A percentile compares a stretch with the other conserved stretches of the same genome.
These are phyloP conservation scores for Vidua chalybeata DNA, from an alignment of 2,113 vertebrate genomes.

Conservation along the genomic window DNA sequence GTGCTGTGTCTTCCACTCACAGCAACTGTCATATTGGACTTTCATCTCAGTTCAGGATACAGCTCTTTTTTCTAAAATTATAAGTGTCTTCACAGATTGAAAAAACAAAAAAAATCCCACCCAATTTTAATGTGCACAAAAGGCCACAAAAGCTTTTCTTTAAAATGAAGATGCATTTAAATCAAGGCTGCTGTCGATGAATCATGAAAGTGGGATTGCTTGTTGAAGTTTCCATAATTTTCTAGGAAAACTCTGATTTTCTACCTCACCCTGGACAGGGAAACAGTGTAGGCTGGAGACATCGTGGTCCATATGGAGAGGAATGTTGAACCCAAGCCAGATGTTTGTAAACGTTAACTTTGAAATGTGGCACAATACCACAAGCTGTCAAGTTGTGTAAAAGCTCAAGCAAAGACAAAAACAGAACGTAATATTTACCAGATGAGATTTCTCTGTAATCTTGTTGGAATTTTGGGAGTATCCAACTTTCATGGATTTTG, in stretches of 20 bases:
- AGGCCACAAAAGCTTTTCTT: not conserved
- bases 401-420: slow-evolving; percentile 82
- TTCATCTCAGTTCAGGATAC: not conserved
- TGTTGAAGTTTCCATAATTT: slow-evolving; percentile 39
- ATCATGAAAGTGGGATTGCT: not conserved
- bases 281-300: slow-evolving; percentile 62
- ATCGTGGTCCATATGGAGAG: slow-evolving; percentile 60
- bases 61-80: not conserved
- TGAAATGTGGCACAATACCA: slow-evolving; percentile 83
- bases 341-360: slow-evolving; percentile 83
- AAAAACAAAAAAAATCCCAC: not conserved
- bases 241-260: slow-evolving; percentile 71
- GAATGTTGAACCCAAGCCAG: slow-evolving; percentile 77
- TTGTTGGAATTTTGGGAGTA: slow-evolving; percentile 84
- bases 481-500: slow-evolving; percentile 83
- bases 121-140: not conserved
- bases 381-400: slow-evolving; percentile 83
- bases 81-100: not conserved
- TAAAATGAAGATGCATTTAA: not conserved
- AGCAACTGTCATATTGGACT: not conserved
- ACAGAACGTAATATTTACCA: slow-evolving; percentile 87
- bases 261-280: slow-evolving; percentile 63
- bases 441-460: slow-evolving; percentile 86
- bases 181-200: not conserved
- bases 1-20: not conserved